Evolutionary conservation across 2,113 vertebrate species (phyloP), one percentile per base, ranked within the genome.

Genomic region (Austrofundulus limnaeus): DNA sequence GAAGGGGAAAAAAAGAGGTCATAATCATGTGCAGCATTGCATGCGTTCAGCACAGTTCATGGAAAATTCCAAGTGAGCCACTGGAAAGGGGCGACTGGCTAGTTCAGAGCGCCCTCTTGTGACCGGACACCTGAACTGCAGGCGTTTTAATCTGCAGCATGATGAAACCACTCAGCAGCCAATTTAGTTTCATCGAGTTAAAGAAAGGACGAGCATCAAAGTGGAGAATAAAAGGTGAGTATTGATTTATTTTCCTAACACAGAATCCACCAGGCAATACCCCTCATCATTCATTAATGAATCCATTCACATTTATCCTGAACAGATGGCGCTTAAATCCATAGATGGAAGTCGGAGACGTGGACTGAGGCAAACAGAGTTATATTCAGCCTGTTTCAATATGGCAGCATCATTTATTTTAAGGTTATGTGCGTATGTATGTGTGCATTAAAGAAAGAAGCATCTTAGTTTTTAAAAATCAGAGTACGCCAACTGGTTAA

Each of bases 21-120:
- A 51, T 85, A 85, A 77, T 70, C 70, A 85, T 88, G 74, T 37
- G 7, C 28, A 65, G 54, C 78, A 83, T 75, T 75, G 58, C 88
- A 81, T 86, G 81, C 67, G 45, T 81, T 70, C 64, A 70, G 69
- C 45, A 49, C 59, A 65, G 63, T 49, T 34, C 61, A 80, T 90
- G 91, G 90, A 91, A 91, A 90, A 90, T 91, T 91, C 78, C 88
- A 60, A 78, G 61, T 78, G 11, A 77, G 71, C 46, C 60, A 64
- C 34, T 31, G 15, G 31, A 24, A 25, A 8, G 13, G 9, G 20
- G 2, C 25, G 5, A 77, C 57, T 57, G n/a, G 20, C 45, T 16
- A 38, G 69, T 31, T 23, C 20, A 76, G 47, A 66, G 69, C 47
- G 57, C 86, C 87, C 77, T 54, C 88, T n/a, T 56, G 69, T 86